Evolutionary conservation across 2,888 invertebrate genomes (phyloP).

Genomic region (Acrobasis consociella): DNA sequence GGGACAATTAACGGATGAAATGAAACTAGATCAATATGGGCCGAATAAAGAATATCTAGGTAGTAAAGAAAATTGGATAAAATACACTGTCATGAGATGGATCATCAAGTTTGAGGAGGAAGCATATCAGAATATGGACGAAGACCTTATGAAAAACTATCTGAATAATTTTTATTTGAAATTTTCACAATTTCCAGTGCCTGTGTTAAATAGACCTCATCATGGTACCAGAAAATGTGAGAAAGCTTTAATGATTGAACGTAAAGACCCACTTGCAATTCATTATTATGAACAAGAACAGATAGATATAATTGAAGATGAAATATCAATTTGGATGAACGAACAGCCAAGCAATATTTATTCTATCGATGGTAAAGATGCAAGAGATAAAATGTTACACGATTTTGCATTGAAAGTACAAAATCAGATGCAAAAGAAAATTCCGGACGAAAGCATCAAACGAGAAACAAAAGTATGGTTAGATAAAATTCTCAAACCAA

Average conservation of each 20-base stretch:
- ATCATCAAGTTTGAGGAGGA: conserved; percentile 49
- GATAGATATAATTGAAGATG: conserved; percentile 51
- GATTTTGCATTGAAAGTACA: conserved; percentile 46
- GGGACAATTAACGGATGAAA: conserved; percentile 48
- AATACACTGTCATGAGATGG: conserved; percentile 41
- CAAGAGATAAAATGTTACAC: conserved; percentile 40
- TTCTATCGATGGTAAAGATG: conserved; percentile 34
- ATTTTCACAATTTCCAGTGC: conserved; percentile 41
- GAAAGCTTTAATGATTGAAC: conserved; percentile 37
- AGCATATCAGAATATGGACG: conserved; percentile 41
- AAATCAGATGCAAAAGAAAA: conserved; percentile 39
- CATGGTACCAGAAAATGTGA: conserved; percentile 49
- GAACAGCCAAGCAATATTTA: conserved; percentile 50
- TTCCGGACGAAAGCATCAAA: conserved; percentile 38
- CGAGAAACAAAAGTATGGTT: conserved; percentile 48
- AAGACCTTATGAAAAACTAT: conserved; percentile 42
- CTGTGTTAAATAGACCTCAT: conserved; percentile 43
- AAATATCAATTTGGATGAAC: conserved; percentile 59
- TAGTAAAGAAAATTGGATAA: conserved; percentile 40
- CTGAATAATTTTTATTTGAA: conserved; percentile 38
- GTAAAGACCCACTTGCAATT: conserved; percentile 31
- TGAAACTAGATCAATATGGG: conserved; percentile 44
- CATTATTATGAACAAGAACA: conserved; percentile 40
- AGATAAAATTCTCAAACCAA: conserved; percentile 39
- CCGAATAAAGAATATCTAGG: conserved; percentile 31